Percentiles rank a stretch among this genome's conserved stretches.
phyloP scores from a whole-genome alignment of 1,140 invertebrate species.

The Arctopsyche grandis region DNA sequence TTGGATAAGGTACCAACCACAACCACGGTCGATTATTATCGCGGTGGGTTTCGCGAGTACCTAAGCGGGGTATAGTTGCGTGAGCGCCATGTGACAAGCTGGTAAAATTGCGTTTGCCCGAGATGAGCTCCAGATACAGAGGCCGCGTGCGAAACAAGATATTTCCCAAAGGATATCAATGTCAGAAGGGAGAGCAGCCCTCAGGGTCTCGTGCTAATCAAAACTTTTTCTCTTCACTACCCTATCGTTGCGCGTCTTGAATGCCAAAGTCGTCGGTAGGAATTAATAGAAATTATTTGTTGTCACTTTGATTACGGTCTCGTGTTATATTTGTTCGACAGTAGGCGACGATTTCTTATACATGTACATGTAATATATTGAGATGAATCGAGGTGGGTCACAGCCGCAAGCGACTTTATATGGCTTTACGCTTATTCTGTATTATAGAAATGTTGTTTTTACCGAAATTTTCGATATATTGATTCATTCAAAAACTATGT shows the following conservation, averaged over 20 bases:
- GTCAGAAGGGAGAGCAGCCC: conserved; percentile 6
- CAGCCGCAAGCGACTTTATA: no score
- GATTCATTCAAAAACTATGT: no score
- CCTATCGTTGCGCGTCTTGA: not conserved
- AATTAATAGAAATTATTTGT: conserved; percentile 9
- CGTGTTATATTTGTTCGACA: no score
- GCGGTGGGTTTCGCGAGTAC: not conserved
- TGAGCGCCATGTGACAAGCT: not conserved
- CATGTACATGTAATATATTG: no score
- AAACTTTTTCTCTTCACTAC: conserved; percentile 13
- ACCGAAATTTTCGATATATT: no score
- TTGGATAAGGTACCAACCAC: not conserved
- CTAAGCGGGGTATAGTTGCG: no score
- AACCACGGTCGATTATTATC: conserved; percentile 15
- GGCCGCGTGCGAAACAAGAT: not conserved
- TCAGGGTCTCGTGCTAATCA: conserved; percentile 17
- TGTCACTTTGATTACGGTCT: not conserved
- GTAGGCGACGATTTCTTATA: no score
- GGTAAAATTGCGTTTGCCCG: conserved; percentile 24
- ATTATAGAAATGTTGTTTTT: no score
- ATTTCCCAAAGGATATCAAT: conserved; percentile 40
- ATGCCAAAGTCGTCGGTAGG: not conserved
- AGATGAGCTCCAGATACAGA: conserved; percentile 25
- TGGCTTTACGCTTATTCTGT: no score
- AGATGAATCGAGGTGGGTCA: no score